Evolutionary conservation across 2,888 invertebrate species (phyloP), one percentile per base, ranked within the genome.

Genomic region (Folsomia candida): DNA sequence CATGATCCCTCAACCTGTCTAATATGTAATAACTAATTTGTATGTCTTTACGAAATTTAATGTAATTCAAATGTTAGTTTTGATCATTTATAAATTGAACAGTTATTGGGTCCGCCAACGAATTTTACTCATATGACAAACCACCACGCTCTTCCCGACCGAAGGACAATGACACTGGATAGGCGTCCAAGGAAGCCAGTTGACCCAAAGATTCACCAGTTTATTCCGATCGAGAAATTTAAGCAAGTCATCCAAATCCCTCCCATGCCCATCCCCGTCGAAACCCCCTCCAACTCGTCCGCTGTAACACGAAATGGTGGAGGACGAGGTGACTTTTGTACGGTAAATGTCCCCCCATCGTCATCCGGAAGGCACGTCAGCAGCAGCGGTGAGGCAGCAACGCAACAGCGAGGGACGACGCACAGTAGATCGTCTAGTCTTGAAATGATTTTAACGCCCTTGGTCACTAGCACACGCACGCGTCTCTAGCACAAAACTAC

Each of bases 341-440:
- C 47, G 47, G 9, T 11, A 47, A 47, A 47, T 47, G 47, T 18
- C 9, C 47, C 18, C 18, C 47, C 47, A 18, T 47, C 47, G 9
- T 47, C 47, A 11, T 47, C 47, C 18, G 47, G 47, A 9, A n/a
- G n/a, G n/a, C n/a, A n/a, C n/a, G n/a, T n/a, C n/a, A n/a, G n/a
- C n/a, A 9, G 20, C 47, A 67, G n/a, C 26, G 29, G 29, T 62
- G 29, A 27, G 27, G 9, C 27, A 51, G 64, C 60, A 37, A 61
- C 63, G 27, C 27, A 59, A 51, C 71, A 69, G 26, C 37, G 51
- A 54, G 69, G 71, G 70, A 69, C 72, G 27, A 27, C 68, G 11
- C 69, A 71, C 54, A 69, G 71, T 61, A 68, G 78, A 57, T 78
- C 78, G 26, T 78, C 78, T 71, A 78, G 78, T 75, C 72, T 78